A percentile compares a stretch with the other conserved stretches of the same genome.
phyloP scores from a whole-genome alignment of 2,888 invertebrate species.

The Stegophylla sp. region DNA sequence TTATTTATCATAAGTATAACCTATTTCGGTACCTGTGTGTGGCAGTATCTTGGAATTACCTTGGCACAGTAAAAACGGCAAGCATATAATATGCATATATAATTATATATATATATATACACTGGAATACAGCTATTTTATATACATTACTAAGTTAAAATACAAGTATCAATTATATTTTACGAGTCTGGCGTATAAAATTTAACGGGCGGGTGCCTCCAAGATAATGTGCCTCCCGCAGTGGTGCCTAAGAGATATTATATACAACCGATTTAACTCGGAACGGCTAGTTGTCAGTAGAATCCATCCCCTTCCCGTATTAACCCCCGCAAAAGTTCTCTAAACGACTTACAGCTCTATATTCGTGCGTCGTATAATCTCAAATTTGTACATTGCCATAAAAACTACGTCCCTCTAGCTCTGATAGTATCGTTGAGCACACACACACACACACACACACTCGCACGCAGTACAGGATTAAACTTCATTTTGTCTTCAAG shows the following conservation, averaged over 20 bases:
- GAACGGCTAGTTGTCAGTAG: conserved; percentile 39
- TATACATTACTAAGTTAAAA: conserved; percentile 35
- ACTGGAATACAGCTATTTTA: too few relatives aligned
- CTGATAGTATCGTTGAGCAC: conserved; percentile 33
- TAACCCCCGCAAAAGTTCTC: conserved; percentile 38
- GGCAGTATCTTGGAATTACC: conserved; percentile 16
- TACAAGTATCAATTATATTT: conserved; percentile 55
- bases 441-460: conserved; percentile 23
- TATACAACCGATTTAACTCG: conserved; percentile 53
- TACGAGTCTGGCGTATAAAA: conserved; percentile 45
- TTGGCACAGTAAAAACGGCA: not conserved
- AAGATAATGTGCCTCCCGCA: conserved; percentile 43
- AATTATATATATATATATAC: too few relatives aligned
- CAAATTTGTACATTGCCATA: conserved; percentile 48
- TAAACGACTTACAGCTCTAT: conserved; percentile 46
- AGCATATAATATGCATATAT: not conserved
- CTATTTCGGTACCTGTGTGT: too few relatives aligned
- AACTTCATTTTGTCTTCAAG: conserved; percentile 55
- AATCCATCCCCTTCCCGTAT: conserved; percentile 17
- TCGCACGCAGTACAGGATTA: conserved; percentile 30
- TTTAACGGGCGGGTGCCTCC: conserved; percentile 32
- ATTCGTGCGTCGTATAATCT: conserved; percentile 41
- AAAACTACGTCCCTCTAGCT: conserved; percentile 40
- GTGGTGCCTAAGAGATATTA: conserved; percentile 26
- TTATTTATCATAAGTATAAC: too few relatives aligned